Evolutionary conservation across 1,140 invertebrate genomes (phyloP), one percentile per base, ranked within the genome.

Genomic region (Hylaeus volcanicus): DNA sequence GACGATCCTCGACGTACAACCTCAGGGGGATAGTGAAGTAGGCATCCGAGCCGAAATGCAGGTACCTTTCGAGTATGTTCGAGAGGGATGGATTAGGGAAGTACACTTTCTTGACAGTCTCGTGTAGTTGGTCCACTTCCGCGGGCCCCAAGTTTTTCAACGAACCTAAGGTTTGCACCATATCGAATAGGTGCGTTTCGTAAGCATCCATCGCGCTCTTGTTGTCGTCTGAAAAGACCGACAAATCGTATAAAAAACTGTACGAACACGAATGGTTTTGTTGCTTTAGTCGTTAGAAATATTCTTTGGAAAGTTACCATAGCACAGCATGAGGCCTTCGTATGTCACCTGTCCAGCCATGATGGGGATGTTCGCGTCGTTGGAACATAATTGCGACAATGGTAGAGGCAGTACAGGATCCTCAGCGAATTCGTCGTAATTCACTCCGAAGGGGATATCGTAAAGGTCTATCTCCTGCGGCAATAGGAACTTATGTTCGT

Each of bases 1-100:
- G 80, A 37, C 94, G 93, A 5, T 92, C 87, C 74, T 93, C 84
- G 1, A 56, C 1, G 12, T 14, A 88, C 80, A 55, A 93, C 90
- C 77, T 93, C 90, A 53, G 93, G 88, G 72, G 91, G 88, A 26
- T 90, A 91, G 64, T 91, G 85, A 6, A 86, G 61, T 74, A 95
- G 94, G 89, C 74, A 81, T 95, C 94, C 0, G 90, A 89, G 5
- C 91, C 53, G 48, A 94, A 89, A 72, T 94, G 81, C 0, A 93
- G 60, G 37, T 92, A 94, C 48, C 91, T 85, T 0, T 88, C 74
- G 9, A 86, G 73, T 11, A 81, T 89, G 1, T 89, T 77, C 3
- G 88, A 70, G 12, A 93, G 83, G 14, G 74, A 9, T 87, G 92
- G 89, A 3, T 92, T 80, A 5, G 92, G 92, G 66, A 85, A 92